Evolutionary conservation across 2,888 invertebrate species (phyloP), one percentile per base, ranked within the genome.

Genomic region (Drosophila parthenogenetica): DNA sequence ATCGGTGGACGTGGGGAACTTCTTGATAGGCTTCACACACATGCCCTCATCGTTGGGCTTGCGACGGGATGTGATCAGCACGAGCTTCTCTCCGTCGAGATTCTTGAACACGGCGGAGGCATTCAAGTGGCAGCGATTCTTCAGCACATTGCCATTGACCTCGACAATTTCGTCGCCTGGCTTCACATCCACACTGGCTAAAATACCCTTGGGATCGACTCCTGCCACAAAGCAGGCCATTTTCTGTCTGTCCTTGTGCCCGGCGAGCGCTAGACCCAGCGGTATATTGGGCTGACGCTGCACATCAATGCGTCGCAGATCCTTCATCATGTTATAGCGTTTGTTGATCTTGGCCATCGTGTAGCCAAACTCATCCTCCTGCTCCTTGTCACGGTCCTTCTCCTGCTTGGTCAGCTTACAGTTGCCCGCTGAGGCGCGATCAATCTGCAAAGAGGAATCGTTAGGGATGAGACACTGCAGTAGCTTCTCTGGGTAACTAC

Each of bases 141-240:
- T 96, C 51, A 99, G 93, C 14, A 98, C 97, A 69, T 96, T 95
- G 10, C 98, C 99, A 93, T 99, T 99, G 82, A 98, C 98, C 95
- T 98, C 98, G 39, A 98, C 93, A 76, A 99, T 96, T 92, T 99
- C 98, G 91, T 99, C 99, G 1, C 98, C 99, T 16, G 98, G 95
- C 91, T 95, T 94, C 37, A 99, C 94, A 7, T 96, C 95, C 5
- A 95, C 94, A 80, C 94, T 94, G 71, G 93, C 95, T 3, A 97
- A 96, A 0, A 96, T 94, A 13, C 98, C 98, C 3, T 95, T 95
- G 0, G 98, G 97, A 92, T 98, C 96, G 58, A 99, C 93, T n/a
- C 98, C 99, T 81, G 98, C 98, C 29, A 99, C 95, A 92, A 98
- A 98, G 67, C 98, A 98, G 25, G 98, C 98, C 98, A 98, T 98